Conservation (phyloP, 2,113 vertebrate genomes). For the Eubucco bourcierii region DNA sequence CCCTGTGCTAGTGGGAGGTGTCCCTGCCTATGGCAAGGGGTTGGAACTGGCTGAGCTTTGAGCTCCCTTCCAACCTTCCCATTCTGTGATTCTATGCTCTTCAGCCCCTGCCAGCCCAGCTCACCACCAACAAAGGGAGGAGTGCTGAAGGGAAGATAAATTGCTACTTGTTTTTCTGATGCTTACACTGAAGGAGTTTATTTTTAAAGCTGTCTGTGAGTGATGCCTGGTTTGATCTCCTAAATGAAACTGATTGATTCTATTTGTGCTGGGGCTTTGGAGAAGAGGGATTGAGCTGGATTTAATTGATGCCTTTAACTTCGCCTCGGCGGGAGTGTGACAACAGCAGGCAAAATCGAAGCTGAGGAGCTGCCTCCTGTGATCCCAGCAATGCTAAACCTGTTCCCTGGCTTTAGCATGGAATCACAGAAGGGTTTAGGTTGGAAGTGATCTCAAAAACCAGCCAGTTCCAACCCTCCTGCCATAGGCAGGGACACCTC, state of each 20-base stretch:
- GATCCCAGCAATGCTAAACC: background rate
- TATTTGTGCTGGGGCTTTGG: background rate
- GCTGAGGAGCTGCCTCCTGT: background rate
- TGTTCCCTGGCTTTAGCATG: background rate
- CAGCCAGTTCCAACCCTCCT: too few relatives aligned
- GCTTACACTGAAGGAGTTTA: conserved; percentile 1
- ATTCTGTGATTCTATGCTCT: background rate
- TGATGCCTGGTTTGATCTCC: conserved; percentile 23
- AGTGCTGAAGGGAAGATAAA: background rate
- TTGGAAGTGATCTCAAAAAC: too few relatives aligned
- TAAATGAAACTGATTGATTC: conserved; percentile 39
- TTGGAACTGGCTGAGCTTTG: too few relatives aligned
- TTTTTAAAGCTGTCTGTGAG: conserved; percentile 13
- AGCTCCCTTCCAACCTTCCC: too few relatives aligned
- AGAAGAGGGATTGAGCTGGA: background rate
- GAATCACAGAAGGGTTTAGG: too few relatives aligned
- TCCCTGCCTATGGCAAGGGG: too few relatives aligned
- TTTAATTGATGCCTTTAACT: background rate
- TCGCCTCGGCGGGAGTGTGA: background rate
- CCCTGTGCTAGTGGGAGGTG: too few relatives aligned
- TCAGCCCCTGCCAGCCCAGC: background rate
- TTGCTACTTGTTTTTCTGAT: background rate
- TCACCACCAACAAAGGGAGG: background rate
- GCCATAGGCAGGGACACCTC: too few relatives aligned
- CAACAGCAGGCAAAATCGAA: background rate